Conservation (phyloP, 2,888 invertebrate species). For the Oligia strigilis region DNA sequence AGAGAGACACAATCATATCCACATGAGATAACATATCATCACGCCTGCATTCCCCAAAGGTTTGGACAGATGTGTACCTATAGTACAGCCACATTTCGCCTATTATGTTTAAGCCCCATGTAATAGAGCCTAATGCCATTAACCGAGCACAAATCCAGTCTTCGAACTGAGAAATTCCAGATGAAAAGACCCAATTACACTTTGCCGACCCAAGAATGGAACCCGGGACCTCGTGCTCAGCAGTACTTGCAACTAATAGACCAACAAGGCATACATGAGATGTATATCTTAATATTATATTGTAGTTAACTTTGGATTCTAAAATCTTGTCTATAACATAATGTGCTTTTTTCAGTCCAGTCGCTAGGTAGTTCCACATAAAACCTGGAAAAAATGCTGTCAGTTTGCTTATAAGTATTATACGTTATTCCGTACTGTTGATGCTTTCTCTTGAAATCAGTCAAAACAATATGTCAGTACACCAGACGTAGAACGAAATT, state of each 20-base stretch:
- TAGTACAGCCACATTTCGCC: neutral
- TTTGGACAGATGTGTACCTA: neutral
- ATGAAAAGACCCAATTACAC: neutral
- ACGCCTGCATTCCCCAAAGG: neutral
- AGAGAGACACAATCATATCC: neutral
- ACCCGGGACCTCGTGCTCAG: neutral
- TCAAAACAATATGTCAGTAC: neutral
- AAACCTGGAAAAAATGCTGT: neutral
- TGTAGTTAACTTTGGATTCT: neutral
- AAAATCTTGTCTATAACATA: neutral
- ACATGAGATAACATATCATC: neutral
- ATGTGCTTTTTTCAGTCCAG: neutral
- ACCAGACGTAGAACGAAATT: slow-evolving; percentile 7
- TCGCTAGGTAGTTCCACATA: too few species aligned
- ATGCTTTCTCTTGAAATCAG: slow-evolving; percentile 9
- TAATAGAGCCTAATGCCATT: neutral
- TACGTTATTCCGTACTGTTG: neutral
- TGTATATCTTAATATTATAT: neutral
- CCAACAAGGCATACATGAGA: neutral
- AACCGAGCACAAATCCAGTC: neutral
- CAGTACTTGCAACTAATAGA: neutral
- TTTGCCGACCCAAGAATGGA: neutral
- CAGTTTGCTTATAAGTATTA: neutral
- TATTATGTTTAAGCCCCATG: too few species aligned
- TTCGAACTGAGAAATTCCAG: neutral